Conservation (phyloP, 35 echinoderm and acorn worm genomes). For the Hemicentrotus pulcherrimus region DNA sequence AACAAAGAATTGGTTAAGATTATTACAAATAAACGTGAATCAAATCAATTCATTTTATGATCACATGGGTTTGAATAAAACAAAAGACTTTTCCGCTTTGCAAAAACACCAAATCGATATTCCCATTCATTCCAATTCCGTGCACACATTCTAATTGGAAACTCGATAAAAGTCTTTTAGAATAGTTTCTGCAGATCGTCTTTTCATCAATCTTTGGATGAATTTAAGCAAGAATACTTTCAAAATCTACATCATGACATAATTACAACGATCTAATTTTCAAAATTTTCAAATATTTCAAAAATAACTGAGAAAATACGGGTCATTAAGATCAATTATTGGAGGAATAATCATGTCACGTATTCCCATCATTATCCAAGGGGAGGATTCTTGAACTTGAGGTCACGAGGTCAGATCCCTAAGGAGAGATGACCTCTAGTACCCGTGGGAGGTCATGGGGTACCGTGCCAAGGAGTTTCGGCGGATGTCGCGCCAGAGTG, state of each 20-base stretch:
- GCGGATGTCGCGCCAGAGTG: not conserved
- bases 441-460: constrained; percentile 15
- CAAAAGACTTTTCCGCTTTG: not conserved
- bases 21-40: not conserved
- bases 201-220: not conserved
- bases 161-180: too few species aligned
- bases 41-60: not conserved
- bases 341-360: not conserved
- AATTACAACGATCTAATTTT: too few species aligned
- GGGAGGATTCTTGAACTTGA: not conserved
- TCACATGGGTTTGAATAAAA: not conserved
- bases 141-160: too few species aligned
- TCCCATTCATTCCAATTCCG: not conserved
- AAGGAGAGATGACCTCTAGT: not conserved
- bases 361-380: not conserved
- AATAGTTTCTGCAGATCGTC: not conserved
- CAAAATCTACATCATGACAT: too few species aligned
- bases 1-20: not conserved
- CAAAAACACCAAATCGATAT: not conserved
- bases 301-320: too few species aligned
- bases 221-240: not conserved
- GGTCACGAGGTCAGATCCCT: constrained; percentile 8
- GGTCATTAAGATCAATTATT: not conserved
- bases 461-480: not conserved
- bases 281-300: too few species aligned